Percentiles rank a stretch among this genome's conserved stretches.
phyloP scores from a whole-genome alignment of 1,140 invertebrate genomes.

The Wiebesia pumilae region DNA sequence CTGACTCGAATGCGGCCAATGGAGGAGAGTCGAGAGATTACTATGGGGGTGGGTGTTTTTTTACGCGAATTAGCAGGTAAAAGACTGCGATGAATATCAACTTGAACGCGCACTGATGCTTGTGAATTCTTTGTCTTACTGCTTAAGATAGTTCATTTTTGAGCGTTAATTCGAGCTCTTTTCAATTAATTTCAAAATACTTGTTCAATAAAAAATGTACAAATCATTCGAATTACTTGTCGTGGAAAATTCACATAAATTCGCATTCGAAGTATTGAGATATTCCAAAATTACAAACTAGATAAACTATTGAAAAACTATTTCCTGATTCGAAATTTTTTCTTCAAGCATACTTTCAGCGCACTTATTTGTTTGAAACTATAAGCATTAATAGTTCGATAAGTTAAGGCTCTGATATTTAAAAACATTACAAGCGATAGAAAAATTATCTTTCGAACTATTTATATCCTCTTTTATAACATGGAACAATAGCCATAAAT shows the following conservation, averaged over 20 bases:
- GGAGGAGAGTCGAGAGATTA: background rate
- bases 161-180: background rate
- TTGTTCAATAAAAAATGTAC: background rate
- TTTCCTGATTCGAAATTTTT: no score
- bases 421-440: background rate
- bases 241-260: background rate
- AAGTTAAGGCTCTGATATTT: background rate
- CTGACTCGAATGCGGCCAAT: no score
- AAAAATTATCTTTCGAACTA: no score
- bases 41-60: background rate
- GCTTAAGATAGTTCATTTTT: background rate
- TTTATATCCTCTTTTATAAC: no score
- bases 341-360: background rate
- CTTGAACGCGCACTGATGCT: background rate
- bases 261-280: background rate
- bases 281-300: background rate
- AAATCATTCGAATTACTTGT: background rate
- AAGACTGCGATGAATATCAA: background rate
- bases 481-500: background rate
- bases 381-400: no score
- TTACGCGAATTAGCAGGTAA: slow-evolving; percentile 12
- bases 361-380: background rate
- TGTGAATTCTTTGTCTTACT: background rate
- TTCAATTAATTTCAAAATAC: slow-evolving; percentile 1
- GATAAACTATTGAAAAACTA: background rate